Evolutionary conservation across 2,797 vertebrate species (phyloP).

Genomic region (Nasua narica): DNA sequence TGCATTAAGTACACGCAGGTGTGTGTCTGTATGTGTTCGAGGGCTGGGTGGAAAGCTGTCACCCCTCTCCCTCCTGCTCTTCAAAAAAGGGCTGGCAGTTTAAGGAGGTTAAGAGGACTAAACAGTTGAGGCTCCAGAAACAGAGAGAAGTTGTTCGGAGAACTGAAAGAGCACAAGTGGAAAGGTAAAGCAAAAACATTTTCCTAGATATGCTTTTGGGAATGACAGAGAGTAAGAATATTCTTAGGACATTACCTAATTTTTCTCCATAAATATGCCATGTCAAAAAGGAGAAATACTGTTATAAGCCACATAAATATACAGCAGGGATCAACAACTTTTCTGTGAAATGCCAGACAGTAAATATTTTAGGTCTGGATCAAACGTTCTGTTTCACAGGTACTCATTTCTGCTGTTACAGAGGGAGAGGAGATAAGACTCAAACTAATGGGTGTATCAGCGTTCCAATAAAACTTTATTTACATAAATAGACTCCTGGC

Average conservation of each 20-base stretch:
- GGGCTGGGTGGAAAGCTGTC: background rate
- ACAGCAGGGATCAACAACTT: background rate
- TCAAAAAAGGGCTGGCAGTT: background rate
- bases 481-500: background rate
- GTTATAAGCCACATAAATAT: background rate
- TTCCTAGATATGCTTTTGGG: background rate
- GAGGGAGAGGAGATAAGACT: background rate
- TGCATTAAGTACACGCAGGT: background rate
- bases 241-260: background rate
- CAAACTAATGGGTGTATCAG: background rate
- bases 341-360: background rate
- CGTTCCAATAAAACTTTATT: constrained; percentile 31
- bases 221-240: background rate
- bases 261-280: background rate
- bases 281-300: background rate
- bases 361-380: background rate
- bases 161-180: background rate
- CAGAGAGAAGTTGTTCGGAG: background rate
- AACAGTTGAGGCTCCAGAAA: background rate
- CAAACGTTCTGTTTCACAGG: background rate
- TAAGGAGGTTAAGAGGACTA: background rate
- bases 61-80: background rate
- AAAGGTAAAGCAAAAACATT: background rate
- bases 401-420: background rate
- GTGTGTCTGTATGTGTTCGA: background rate